Percentiles rank a stretch among this genome's conserved stretches.
phyloP scores from a whole-genome alignment of 2,888 invertebrate species.

The Neoitamus cyanurus region DNA sequence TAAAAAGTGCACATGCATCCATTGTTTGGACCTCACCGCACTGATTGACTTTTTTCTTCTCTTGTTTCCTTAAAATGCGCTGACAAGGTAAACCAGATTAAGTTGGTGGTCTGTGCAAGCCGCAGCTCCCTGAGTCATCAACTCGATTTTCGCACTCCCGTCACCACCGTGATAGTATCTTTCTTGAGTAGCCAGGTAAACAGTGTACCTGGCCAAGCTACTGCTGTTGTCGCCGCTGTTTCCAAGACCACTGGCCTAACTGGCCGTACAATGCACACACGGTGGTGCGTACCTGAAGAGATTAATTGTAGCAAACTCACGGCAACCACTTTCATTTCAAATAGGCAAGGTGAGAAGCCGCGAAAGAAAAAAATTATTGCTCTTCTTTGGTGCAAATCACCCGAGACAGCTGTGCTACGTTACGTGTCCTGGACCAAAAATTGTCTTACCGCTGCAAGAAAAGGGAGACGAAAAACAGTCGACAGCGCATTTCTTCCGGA shows the following conservation, averaged over 20 bases:
- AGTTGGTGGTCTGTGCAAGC: background rate
- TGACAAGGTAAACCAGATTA: slow-evolving; percentile 31
- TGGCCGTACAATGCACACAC: too few species aligned
- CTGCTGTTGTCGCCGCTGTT: background rate
- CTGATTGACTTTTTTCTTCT: background rate
- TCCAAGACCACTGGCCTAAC: too few species aligned
- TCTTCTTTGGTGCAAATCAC: background rate
- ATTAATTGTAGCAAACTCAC: background rate
- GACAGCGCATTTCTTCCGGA: background rate
- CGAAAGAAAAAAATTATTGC: background rate
- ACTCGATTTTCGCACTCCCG: background rate
- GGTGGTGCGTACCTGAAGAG: background rate
- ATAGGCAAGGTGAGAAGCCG: background rate
- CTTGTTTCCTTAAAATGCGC: slow-evolving; percentile 11
- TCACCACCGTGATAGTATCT: background rate
- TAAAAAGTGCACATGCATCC: background rate
- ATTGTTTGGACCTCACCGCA: background rate
- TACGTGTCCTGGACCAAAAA: background rate
- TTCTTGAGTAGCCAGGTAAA: background rate
- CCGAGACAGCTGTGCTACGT: background rate
- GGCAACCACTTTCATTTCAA: background rate
- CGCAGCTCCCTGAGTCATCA: background rate
- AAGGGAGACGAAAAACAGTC: background rate
- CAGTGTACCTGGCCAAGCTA: background rate
- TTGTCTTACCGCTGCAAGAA: background rate